Percentiles rank a stretch among this genome's conserved stretches.
Conservation (phyloP, 2,113 vertebrate genomes). For the Rafetus swinhoei region DNA sequence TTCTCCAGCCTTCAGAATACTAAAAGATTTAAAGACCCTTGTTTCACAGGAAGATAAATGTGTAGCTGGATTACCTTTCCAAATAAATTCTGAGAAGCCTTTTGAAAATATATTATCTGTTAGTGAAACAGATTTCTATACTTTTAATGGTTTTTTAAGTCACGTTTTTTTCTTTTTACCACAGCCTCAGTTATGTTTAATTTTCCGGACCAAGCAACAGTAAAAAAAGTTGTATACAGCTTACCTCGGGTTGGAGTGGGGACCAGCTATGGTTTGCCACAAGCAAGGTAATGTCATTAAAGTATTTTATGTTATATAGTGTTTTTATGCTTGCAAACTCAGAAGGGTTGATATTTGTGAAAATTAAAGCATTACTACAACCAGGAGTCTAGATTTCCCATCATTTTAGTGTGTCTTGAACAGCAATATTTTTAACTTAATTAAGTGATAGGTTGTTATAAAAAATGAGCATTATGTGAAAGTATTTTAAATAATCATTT, state of each 20-base stretch:
- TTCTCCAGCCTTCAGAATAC: neutral
- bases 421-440: neutral
- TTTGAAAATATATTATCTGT: neutral
- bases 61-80: neutral
- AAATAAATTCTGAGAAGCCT: neutral
- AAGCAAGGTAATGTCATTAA: constrained; percentile 88
- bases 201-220: constrained; percentile 97
- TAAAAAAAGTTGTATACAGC: constrained; percentile 96
- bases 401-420: constrained; percentile 6
- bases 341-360: neutral
- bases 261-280: constrained; percentile 98
- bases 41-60: neutral
- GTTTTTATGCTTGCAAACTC: neutral
- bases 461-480: constrained; percentile 25
- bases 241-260: constrained; percentile 97
- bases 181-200: constrained; percentile 98
- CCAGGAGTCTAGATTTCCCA: neutral
- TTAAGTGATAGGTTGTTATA: neutral
- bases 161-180: constrained; percentile 59
- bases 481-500: neutral
- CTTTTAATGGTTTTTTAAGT: constrained; percentile 36
- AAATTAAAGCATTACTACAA: neutral
- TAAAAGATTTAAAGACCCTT: neutral
- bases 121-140: constrained; percentile 18
- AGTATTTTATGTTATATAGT: neutral